Percentiles rank a stretch among this genome's conserved stretches.
Conservation (phyloP, 2,797 vertebrate species). For the Falco peregrinus region DNA sequence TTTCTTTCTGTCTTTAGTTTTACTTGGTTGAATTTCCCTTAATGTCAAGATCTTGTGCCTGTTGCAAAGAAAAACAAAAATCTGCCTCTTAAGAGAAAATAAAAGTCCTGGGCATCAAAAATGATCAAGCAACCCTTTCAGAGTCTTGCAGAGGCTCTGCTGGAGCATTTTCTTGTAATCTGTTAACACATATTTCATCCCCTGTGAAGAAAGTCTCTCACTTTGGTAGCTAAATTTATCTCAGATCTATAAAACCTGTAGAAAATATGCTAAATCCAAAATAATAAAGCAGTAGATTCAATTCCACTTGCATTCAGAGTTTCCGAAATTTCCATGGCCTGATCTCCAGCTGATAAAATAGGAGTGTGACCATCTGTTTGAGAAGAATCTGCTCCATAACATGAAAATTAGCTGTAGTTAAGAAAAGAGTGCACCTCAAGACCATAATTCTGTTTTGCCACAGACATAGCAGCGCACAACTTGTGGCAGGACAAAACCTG, state of each 20-base stretch:
- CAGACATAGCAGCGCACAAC: neutral
- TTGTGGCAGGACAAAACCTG: neutral
- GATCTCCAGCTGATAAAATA: neutral
- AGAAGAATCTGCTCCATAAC: neutral
- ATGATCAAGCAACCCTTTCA: neutral
- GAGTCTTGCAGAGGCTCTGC: neutral
- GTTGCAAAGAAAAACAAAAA: neutral
- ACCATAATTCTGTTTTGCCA: neutral
- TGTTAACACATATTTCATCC: neutral
- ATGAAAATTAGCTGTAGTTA: neutral
- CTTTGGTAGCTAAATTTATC: neutral
- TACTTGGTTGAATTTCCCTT: neutral
- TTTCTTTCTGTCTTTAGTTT: neutral
- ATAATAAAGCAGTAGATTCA: neutral
- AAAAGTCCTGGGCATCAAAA: neutral
- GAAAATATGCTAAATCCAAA: neutral
- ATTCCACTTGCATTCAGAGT: neutral
- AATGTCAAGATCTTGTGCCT: neutral
- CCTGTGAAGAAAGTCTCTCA: neutral
- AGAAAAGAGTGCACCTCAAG: neutral
- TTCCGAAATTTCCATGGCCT: neutral
- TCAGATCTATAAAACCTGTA: neutral
- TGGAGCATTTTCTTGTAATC: neutral
- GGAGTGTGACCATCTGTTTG: too few species aligned
- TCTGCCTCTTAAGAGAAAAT: neutral